Evolutionary conservation across 2,113 vertebrate species (phyloP).

Genomic region (Rhinopomastus cyanomelas): DNA sequence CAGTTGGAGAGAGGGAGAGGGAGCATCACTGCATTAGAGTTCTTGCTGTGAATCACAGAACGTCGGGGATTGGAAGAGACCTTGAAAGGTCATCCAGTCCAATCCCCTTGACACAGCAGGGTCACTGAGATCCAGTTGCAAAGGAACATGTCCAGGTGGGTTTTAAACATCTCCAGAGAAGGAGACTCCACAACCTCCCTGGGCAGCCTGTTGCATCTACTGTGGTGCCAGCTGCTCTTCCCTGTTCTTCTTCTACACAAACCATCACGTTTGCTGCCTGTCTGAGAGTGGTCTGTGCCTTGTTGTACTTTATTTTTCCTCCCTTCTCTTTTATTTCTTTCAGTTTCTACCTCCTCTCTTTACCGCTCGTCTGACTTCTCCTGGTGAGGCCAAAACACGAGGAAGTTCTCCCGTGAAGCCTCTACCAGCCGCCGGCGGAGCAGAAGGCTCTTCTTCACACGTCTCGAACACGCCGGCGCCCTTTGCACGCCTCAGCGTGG

Average conservation of each 20-base stretch:
- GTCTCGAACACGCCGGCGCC: conserved; percentile 35
- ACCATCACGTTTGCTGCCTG: neutral
- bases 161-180: too few species aligned
- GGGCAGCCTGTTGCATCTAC: too few species aligned
- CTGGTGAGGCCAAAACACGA: neutral
- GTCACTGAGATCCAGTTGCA: too few species aligned
- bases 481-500: conserved; percentile 42
- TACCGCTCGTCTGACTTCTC: neutral
- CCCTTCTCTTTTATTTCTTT: neutral
- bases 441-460: conserved; percentile 68
- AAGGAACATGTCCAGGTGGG: too few species aligned
- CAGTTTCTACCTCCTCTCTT: neutral
- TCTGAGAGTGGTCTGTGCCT: neutral
- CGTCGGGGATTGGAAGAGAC: too few species aligned
- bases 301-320: neutral
- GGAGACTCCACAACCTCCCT: too few species aligned
- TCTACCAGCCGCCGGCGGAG: conserved; percentile 31
- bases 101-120: too few species aligned
- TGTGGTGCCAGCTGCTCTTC: neutral
- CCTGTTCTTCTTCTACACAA: neutral
- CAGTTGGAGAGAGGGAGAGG: neutral
- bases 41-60: neutral
- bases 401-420: conserved; percentile 12
- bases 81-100: too few species aligned
- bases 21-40: neutral